These are phyloP conservation scores for Timema podura DNA, from an alignment of 2,888 invertebrate genomes.

Conservation along the genomic window DNA sequence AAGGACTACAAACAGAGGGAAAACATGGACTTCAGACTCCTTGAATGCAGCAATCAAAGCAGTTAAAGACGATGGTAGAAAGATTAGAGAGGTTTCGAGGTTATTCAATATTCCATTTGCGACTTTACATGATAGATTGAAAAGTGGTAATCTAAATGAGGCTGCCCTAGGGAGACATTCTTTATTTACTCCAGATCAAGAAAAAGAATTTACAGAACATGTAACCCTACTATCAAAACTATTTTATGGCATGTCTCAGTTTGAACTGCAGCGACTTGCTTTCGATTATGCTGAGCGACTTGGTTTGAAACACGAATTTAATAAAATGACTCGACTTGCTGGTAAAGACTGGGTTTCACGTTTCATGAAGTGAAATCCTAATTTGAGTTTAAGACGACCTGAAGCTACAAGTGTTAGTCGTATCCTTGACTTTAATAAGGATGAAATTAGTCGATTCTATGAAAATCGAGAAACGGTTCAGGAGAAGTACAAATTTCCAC, in stretches of 20 bases:
- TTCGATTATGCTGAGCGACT: slow-evolving; percentile 35
- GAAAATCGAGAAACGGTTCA: slow-evolving; percentile 19
- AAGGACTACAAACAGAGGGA: too few species aligned
- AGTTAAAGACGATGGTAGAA: too few species aligned
- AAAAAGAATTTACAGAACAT: slow-evolving; percentile 31
- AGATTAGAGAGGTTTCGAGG: too few species aligned
- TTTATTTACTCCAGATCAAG: slow-evolving; percentile 34
- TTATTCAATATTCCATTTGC: background rate
- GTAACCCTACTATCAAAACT: slow-evolving; percentile 32
- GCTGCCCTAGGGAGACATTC: slow-evolving; percentile 15
- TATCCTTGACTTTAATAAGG: slow-evolving; percentile 33
- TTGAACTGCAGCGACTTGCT: slow-evolving; percentile 34
- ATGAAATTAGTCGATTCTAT: background rate
- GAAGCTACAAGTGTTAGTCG: slow-evolving; percentile 38
- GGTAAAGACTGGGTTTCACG: slow-evolving; percentile 37
- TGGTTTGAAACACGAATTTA: slow-evolving; percentile 36
- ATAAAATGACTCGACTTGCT: slow-evolving; percentile 32
- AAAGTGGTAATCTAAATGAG: background rate
- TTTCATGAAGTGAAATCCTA: slow-evolving; percentile 34
- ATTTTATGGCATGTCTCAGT: slow-evolving; percentile 34
- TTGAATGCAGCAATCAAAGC: too few species aligned
- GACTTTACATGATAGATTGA: background rate
- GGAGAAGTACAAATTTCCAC: slow-evolving; percentile 33
- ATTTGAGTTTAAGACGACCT: slow-evolving; percentile 35
- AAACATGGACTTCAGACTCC: too few species aligned